Evolutionary conservation across 1,140 invertebrate species (phyloP).

Genomic region (Lasioglossum albipes): DNA sequence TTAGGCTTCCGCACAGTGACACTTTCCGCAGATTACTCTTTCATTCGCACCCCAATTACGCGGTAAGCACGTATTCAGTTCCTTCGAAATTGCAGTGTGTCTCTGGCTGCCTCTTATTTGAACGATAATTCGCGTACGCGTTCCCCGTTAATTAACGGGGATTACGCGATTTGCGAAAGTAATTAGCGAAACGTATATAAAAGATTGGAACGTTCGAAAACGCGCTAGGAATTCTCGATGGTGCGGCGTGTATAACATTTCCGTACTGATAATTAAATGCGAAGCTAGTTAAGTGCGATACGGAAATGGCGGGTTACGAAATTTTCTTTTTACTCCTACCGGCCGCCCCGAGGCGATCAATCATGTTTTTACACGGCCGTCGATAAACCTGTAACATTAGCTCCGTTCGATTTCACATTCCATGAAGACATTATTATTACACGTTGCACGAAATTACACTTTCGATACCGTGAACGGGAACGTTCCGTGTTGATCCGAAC

Average conservation of each 20-base stretch:
- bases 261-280: slow-evolving; percentile 14
- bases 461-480: too few species aligned
- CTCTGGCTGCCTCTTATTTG: slow-evolving; percentile 3
- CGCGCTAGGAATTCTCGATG: background rate
- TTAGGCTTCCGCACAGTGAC: background rate
- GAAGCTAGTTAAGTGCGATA: background rate
- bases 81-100: background rate
- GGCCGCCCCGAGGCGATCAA: background rate
- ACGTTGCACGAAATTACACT: too few species aligned
- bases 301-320: background rate
- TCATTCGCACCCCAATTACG: slow-evolving; percentile 17
- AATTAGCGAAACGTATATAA: slow-evolving; percentile 28
- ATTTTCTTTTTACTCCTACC: background rate
- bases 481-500: too few species aligned
- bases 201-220: slow-evolving; percentile 19
- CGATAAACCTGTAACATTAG: too few species aligned
- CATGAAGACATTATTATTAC: too few species aligned
- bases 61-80: slow-evolving; percentile 32
- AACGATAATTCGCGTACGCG: slow-evolving; percentile 17
- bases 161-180: slow-evolving; percentile 24
- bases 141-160: slow-evolving; percentile 26
- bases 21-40: too few species aligned
- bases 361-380: background rate
- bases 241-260: background rate
- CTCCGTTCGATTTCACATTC: too few species aligned